A percentile compares a stretch with the other conserved stretches of the same genome.
These are phyloP conservation scores for Ophion ellenae DNA, from an alignment of 2,888 invertebrate genomes.

Conservation along the genomic window DNA sequence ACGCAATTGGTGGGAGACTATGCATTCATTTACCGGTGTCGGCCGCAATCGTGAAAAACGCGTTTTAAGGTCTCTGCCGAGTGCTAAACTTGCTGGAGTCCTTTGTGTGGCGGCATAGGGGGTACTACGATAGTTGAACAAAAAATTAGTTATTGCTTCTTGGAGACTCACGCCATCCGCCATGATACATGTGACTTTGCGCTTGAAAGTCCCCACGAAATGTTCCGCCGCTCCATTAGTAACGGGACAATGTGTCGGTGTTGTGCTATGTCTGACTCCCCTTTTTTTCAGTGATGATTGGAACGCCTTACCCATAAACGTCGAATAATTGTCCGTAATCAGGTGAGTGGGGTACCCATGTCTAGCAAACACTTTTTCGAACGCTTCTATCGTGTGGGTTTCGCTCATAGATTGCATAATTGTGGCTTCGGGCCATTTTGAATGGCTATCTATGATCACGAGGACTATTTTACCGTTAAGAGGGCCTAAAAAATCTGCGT, in stretches of 20 bases:
- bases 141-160: too few relatives aligned
- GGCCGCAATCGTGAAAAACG: too few relatives aligned
- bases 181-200: too few relatives aligned
- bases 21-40: too few relatives aligned
- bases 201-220: too few relatives aligned
- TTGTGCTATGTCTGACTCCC: conserved; percentile 1
- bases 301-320: conserved; percentile 64
- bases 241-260: background rate
- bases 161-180: too few relatives aligned
- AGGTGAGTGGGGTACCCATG: conserved; percentile 66
- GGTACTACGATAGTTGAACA: too few relatives aligned
- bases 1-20: too few relatives aligned
- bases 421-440: conserved; percentile 71
- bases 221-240: conserved; percentile 6
- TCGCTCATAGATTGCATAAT: conserved; percentile 44
- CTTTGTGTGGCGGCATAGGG: too few relatives aligned
- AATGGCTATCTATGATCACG: conserved; percentile 70
- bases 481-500: conserved; percentile 73
- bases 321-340: conserved; percentile 65
- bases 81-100: too few relatives aligned
- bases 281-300: background rate
- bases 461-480: conserved; percentile 64
- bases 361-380: conserved; percentile 67
- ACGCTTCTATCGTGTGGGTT: conserved; percentile 61
- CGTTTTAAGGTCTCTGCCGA: too few relatives aligned